Evolutionary conservation across 2,888 invertebrate species (phyloP).

Genomic region (Ophioninae sp.): DNA sequence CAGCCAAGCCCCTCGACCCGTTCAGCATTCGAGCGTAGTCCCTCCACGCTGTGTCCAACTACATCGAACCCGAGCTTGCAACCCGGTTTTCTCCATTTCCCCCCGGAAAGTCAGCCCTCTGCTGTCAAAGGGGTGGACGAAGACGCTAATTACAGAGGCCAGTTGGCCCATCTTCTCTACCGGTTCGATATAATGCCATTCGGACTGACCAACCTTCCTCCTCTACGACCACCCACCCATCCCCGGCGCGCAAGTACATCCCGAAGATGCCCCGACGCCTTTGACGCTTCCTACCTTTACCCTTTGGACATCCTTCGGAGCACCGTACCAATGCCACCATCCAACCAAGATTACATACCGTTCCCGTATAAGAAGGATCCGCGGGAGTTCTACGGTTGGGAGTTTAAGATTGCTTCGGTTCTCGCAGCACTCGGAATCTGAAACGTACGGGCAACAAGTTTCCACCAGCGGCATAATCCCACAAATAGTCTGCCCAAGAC

Average conservation of each 20-base stretch:
- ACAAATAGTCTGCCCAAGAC: conserved; percentile 35
- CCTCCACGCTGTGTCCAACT: conserved; percentile 21
- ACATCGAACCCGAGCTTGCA: conserved; percentile 10
- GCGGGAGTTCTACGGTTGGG: conserved; percentile 6
- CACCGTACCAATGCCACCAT: background rate
- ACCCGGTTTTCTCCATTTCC: background rate
- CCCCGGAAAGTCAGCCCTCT: conserved; percentile 52
- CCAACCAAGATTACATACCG: background rate
- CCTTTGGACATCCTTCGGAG: conserved; percentile 29
- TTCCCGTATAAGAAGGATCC: background rate
- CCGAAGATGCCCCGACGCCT: conserved; percentile 35
- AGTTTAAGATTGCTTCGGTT: conserved; percentile 47
- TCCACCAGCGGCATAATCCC: conserved; percentile 54
- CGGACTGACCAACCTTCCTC: background rate
- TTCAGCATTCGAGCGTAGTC: background rate
- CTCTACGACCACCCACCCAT: background rate
- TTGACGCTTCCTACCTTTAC: conserved; percentile 1
- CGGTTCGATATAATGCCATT: conserved; percentile 48
- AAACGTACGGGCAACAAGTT: conserved; percentile 62
- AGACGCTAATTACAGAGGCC: conserved; percentile 76
- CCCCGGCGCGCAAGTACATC: background rate
- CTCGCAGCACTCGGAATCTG: conserved; percentile 43
- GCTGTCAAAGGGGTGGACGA: conserved; percentile 73
- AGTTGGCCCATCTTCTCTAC: conserved; percentile 66
- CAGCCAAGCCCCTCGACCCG: conserved; percentile 2